A percentile compares a stretch with the other conserved stretches of the same genome.
Evolutionary conservation across 2,797 vertebrate species (phyloP).

Genomic region (Staurois parvus): DNA sequence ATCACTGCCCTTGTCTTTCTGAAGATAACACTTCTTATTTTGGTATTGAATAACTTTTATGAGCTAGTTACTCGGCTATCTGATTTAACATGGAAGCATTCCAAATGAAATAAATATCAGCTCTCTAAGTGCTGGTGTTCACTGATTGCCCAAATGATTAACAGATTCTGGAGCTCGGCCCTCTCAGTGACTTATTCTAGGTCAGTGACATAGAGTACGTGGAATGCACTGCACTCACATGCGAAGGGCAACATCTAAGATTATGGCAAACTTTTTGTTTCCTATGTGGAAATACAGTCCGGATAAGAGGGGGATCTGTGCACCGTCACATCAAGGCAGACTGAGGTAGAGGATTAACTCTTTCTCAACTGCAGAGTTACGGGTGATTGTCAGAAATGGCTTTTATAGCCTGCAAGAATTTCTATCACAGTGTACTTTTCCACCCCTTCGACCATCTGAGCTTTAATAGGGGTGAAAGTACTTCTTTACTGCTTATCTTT

Average conservation of each 20-base stretch:
- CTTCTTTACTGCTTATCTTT: neutral
- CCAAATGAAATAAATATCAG: conserved; percentile 62
- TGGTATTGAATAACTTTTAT: conserved; percentile 63
- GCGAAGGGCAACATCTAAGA: conserved; percentile 42
- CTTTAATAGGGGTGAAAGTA: neutral
- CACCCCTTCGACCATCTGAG: neutral
- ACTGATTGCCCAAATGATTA: conserved; percentile 61
- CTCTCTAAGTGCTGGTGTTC: conserved; percentile 52
- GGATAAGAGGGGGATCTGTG: neutral
- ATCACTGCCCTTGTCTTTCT: conserved; percentile 49
- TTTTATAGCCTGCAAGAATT: neutral
- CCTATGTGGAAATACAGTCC: conserved; percentile 29
- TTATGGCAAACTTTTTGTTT: conserved; percentile 33
- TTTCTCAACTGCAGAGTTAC: neutral
- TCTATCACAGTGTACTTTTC: neutral
- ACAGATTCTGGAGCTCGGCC: conserved; percentile 53
- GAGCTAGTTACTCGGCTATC: conserved; percentile 60
- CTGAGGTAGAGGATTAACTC: conserved; percentile 22
- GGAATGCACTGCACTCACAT: conserved; percentile 43
- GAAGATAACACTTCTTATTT: conserved; percentile 57
- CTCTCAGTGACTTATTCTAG: conserved; percentile 56
- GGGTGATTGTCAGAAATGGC: neutral
- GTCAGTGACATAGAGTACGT: conserved; percentile 59
- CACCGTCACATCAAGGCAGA: neutral
- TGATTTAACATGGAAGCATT: conserved; percentile 59